These are phyloP conservation scores for Achroia grisella DNA, from an alignment of 1,140 invertebrate species.

Conservation along the genomic window DNA sequence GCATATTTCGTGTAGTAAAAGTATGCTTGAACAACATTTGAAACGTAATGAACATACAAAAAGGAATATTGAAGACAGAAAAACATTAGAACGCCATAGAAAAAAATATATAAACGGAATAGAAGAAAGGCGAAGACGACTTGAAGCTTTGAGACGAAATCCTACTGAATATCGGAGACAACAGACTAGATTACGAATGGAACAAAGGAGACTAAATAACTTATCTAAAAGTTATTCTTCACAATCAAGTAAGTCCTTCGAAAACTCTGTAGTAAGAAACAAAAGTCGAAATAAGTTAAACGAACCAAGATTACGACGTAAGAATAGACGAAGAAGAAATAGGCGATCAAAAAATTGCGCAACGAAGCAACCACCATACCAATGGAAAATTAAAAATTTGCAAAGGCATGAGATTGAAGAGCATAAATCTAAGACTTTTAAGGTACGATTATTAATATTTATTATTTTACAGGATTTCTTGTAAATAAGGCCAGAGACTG, in stretches of 20 bases:
- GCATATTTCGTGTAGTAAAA: slow-evolving; percentile 18
- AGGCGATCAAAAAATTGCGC: slow-evolving; percentile 80
- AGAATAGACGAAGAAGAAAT: slow-evolving; percentile 61
- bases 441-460: no score
- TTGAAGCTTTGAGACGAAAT: slow-evolving; percentile 48
- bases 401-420: slow-evolving; percentile 20
- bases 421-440: neutral
- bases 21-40: slow-evolving; percentile 20
- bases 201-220: slow-evolving; percentile 37
- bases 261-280: slow-evolving; percentile 23
- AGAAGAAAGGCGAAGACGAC: slow-evolving; percentile 41
- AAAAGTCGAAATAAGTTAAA: slow-evolving; percentile 32
- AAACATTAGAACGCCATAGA: slow-evolving; percentile 39
- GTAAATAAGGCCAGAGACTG: no score
- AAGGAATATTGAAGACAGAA: slow-evolving; percentile 28
- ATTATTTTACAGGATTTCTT: no score
- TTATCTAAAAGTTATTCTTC: slow-evolving; percentile 25
- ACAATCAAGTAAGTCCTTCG: slow-evolving; percentile 37
- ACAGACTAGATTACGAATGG: slow-evolving; percentile 39
- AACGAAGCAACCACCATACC: slow-evolving; percentile 78
- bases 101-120: slow-evolving; percentile 17
- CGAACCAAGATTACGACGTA: slow-evolving; percentile 41
- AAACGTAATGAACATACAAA: slow-evolving; percentile 22
- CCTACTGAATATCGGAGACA: slow-evolving; percentile 51
- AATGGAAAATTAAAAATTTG: slow-evolving; percentile 65